Evolutionary conservation across 2,797 vertebrate species (phyloP), one percentile per base, ranked within the genome.

Genomic region (Syncerus caffer): DNA sequence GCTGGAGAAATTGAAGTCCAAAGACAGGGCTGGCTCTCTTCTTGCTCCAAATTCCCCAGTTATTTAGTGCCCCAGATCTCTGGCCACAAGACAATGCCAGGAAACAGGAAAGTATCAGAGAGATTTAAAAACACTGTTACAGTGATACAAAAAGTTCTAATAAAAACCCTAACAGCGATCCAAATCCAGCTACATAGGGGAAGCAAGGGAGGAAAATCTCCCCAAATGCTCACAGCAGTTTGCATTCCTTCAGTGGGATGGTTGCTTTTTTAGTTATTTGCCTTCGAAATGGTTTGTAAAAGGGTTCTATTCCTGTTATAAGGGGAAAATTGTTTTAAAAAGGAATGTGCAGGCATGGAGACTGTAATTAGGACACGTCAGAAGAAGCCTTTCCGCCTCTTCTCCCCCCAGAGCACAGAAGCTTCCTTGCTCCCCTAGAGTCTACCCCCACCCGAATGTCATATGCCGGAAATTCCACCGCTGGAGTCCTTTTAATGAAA

Each of bases 281-380:
- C 47, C 31, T 92, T 92, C 42, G 67, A 27, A 21, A 38, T 74
- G 85, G 74, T 95, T 86, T 42, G 29, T 82, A 51, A 95, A 88
- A 78, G 25, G 51, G 13, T 82, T 62, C 31, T 71, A 42, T 45
- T 64, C 38, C 79, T 87, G 95, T 94, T 50, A 60, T 90, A 89
- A 92, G 31, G 45, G 31, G 53, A 47, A 93, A 78, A 15, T 76
- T 67, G 51, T 88, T 88, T 94, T 60, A 13, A 34, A 86, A 76
- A 80, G 74, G 84, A 96, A 67, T n/a, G 60, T 85, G 93, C 78
- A 93, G n/a, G 57, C 76, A 51, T n/a, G 27, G 64, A 95, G 21
- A 93, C 67, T 58, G 31, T 87, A 45, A 45, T 15, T 62, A 55
- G 53, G 27, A 64, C 55, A 38, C n/a, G 64, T 10, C 80, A 34